Evolutionary conservation across 2,888 invertebrate genomes (phyloP), one percentile per base, ranked within the genome.

Genomic region (Alcis repandata): DNA sequence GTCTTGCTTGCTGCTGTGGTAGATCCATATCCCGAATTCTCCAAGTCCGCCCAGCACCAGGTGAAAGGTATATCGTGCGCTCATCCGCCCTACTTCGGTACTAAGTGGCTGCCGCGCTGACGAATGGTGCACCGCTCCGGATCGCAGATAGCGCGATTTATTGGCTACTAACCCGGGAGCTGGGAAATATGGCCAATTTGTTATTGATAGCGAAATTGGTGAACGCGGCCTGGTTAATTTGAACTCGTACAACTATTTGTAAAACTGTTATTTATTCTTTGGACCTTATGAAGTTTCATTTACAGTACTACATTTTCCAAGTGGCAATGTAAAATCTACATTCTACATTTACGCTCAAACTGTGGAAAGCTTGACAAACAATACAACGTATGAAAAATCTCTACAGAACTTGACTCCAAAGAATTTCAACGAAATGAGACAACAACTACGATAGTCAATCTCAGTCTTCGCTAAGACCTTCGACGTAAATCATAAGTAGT

Each of bases 71-170:
- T 69, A 61, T 75, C 74, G 74, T 77, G 82, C 80, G 75, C 82
- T 72, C 79, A 73, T 70, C 76, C 71, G 82, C 76, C 85, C 87
- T 78, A 86, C 81, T 87, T 87, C 74, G 19, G 53, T 43, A 68
- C 80, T 87, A 86, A 90, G 87, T 88, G 89, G 81, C 77, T 78
- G 76, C 72, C 72, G 73, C 70, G 73, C 77, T 86, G 88, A 89
- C 83, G 84, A 86, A 88, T 87, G 82, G 80, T 79, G 74, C 80
- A 82, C 80, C 80, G 80, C 79, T 84, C 73, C 64, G 69, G 73
- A 73, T 75, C 57, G 63, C 67, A 78, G 85, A 83, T 78, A 82
- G 80, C 73, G 74, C 75, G 72, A 79, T 79, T 83, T 82, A 84
- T 80, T 77, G 73, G 68, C 69, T 69, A 76, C 80, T 75, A 75